A percentile compares a stretch with the other conserved stretches of the same genome.
phyloP scores from a whole-genome alignment of 2,888 invertebrate species.

The Rhagophthalmus giganteus region DNA sequence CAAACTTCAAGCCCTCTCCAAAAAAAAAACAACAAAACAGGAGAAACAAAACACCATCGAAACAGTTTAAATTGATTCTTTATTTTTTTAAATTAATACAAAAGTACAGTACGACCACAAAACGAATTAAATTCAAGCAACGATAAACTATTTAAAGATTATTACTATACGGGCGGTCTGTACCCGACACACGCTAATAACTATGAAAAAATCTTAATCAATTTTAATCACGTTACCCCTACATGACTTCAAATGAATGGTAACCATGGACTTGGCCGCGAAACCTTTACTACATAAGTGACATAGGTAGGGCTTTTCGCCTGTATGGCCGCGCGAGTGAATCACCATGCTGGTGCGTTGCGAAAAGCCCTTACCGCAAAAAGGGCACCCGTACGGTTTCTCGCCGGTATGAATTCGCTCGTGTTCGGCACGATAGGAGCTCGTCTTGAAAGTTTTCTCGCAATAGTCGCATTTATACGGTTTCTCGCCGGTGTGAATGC shows the following conservation, averaged over 20 bases:
- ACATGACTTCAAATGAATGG: slow-evolving; percentile 49
- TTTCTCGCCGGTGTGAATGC: slow-evolving; percentile 38
- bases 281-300: slow-evolving; percentile 48
- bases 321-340: slow-evolving; percentile 35
- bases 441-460: slow-evolving; percentile 54
- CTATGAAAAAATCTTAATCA: not conserved
- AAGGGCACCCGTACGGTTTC: slow-evolving; percentile 46
- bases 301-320: slow-evolving; percentile 49
- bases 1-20: too few species aligned
- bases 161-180: too few species aligned
- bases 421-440: slow-evolving; percentile 63
- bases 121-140: not conserved
- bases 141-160: too few species aligned
- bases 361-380: slow-evolving; percentile 33
- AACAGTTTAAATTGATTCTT: too few species aligned
- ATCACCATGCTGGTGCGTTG: slow-evolving; percentile 32
- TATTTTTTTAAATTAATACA: too few species aligned
- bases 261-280: slow-evolving; percentile 49
- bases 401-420: slow-evolving; percentile 62
- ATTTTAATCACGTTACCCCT: slow-evolving; percentile 16
- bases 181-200: too few species aligned
- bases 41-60: too few species aligned
- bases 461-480: slow-evolving; percentile 38
- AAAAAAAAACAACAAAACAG: too few species aligned
- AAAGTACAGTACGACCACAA: not conserved